phyloP scores from a whole-genome alignment of 37 sponge, comb jelly and placozoan species.

The Geodia barretti region DNA sequence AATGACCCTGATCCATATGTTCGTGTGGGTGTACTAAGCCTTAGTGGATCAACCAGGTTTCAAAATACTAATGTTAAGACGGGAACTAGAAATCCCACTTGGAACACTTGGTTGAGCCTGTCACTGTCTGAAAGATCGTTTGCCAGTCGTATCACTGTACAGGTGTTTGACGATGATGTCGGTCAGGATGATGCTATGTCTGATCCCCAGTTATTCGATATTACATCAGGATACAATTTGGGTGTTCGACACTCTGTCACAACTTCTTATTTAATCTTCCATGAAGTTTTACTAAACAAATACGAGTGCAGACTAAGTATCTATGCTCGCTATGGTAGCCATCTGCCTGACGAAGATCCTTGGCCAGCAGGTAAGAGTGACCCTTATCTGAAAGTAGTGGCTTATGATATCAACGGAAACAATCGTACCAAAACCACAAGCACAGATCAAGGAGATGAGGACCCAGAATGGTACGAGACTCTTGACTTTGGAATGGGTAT shows the following conservation, averaged over 20 bases:
- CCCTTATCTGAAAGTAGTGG: conserved; percentile 7
- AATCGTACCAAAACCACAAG: not conserved
- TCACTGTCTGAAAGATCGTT: not conserved
- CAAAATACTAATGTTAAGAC: not conserved
- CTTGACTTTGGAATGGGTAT: not conserved
- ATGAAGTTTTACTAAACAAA: no score
- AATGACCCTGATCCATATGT: not conserved
- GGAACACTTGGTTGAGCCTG: not conserved
- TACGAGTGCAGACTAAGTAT: not conserved
- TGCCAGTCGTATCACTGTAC: not conserved
- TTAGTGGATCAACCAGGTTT: not conserved
- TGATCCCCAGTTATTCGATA: not conserved
- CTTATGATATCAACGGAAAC: conserved; percentile 1
- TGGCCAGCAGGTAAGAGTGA: not conserved
- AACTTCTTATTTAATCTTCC: not conserved
- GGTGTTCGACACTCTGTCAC: not conserved
- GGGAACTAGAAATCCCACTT: not conserved
- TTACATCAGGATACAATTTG: not conserved
- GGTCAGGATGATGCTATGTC: not conserved
- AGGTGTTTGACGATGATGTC: not conserved
- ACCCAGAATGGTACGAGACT: conserved; percentile 7
- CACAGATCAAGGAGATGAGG: not conserved
- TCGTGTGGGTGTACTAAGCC: not conserved
- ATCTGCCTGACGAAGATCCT: conserved; percentile 8
- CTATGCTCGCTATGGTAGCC: conserved; percentile 9